Base-by-base conservation (phyloP, 2,888 invertebrate species). In the Bembecia ichneumoniformis region DNA sequence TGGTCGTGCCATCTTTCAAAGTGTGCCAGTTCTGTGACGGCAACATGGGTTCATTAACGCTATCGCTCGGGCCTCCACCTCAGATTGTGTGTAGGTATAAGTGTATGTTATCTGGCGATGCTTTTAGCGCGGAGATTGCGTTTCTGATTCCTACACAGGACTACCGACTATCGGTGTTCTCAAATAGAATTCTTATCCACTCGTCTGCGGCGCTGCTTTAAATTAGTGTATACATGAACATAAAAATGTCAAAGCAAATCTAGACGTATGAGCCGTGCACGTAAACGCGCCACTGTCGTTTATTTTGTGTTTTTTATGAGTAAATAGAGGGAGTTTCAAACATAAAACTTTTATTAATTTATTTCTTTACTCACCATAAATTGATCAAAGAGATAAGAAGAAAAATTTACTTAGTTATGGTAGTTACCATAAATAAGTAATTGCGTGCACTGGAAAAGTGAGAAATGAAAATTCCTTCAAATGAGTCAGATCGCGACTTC, bases 31-130 rank as follows among this genome's bases (percentile, higher is more conserved):
- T 70, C 69, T 74, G 77, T 74, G 82, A 82, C 81, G 71, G 74
- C 71, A 62, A 82, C 83, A 82, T 72, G 75, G 77, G 77, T 84
- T 86, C 83, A 84, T 84, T 86, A 86, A 77, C 72, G 79, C 74
- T 82, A 84, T 83, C 84, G 76, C 74, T 68, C 60, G 50, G 51
- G 52, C 53, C 44, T 35, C 60, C 58, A 61, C 62, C 66, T 57
- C 64, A 74, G 80, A 77, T 77, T 71, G 72, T 67, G 63, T 63
- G 69, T 68, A 68, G 66, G 71, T 71, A 65, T 66, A 28, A 28
- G 65, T 66, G 64, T 60, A 60, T 64, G 66, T 77, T 82, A 84
- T 84, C 84, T 77, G 58, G 59, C 58, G 66, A 77, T 70, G 84
- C 84, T 82, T 80, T 84, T 84, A 83, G 73, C 77, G 66, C 64